Conservation (phyloP, 2,113 vertebrate species). For the Sphyrna mokarran region DNA sequence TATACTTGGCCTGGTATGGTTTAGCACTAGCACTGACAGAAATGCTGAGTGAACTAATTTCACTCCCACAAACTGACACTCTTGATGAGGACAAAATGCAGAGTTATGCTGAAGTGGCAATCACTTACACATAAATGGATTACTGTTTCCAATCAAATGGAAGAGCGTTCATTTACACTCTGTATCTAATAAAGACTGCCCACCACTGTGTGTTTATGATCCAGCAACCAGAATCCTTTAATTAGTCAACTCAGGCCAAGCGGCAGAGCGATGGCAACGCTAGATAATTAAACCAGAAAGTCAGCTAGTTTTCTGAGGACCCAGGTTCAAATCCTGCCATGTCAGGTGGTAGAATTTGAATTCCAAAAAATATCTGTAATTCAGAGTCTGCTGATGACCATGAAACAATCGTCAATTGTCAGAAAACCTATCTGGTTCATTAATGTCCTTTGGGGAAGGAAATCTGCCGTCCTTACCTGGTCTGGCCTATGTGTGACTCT, state of each 20-base stretch:
- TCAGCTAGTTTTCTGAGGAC: too few relatives aligned
- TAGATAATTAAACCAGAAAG: too few relatives aligned
- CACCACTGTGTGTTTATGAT: conserved; percentile 48
- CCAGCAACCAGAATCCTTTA: conserved; percentile 51
- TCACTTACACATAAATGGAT: not conserved
- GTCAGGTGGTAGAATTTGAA: too few relatives aligned
- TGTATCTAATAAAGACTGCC: not conserved
- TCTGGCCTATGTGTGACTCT: too few relatives aligned
- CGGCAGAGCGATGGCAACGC: conserved; percentile 39
- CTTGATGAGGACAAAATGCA: not conserved
- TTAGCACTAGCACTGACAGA: not conserved
- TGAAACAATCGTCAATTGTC: too few relatives aligned
- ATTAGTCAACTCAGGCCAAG: conserved; percentile 47
- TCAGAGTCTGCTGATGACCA: too few relatives aligned
- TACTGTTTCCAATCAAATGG: not conserved
- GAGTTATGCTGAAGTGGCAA: not conserved
- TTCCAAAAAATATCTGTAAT: too few relatives aligned
- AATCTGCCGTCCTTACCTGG: too few relatives aligned
- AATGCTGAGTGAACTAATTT: not conserved
- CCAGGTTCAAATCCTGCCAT: too few relatives aligned
- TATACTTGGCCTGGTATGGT: not conserved
- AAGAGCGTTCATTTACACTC: not conserved
- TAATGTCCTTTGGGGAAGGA: too few relatives aligned
- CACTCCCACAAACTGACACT: not conserved
- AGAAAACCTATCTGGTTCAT: too few relatives aligned